These are phyloP conservation scores for Chiridota heheva DNA, from an alignment of 35 echinoderm and acorn worm species.

Conservation along the genomic window DNA sequence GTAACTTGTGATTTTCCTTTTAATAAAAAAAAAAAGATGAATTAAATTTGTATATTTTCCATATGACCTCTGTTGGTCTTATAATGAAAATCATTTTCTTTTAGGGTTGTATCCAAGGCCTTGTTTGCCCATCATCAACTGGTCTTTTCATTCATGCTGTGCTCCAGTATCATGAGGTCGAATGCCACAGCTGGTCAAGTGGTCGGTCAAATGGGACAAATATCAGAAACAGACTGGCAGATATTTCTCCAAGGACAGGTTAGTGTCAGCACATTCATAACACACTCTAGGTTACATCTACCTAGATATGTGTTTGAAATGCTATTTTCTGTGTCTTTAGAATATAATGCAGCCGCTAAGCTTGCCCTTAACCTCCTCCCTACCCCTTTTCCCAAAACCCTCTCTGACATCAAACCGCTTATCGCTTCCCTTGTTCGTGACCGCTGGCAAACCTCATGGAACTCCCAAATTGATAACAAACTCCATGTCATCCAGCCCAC, in stretches of 20 bases:
- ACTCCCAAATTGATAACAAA: no score
- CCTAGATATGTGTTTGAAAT: neutral
- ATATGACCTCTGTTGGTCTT: neutral
- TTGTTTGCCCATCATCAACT: conserved; percentile 93
- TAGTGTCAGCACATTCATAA: neutral
- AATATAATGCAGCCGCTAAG: no score
- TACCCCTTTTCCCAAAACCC: no score
- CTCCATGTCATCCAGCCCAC: no score
- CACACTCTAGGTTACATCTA: neutral
- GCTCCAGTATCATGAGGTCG: conserved; percentile 92
- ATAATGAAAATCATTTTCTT: neutral
- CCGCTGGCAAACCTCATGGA: no score
- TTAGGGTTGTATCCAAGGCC: conserved; percentile 90
- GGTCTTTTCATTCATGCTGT: conserved; percentile 96
- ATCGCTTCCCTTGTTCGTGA: no score
- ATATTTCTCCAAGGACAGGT: conserved; percentile 87
- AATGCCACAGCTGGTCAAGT: conserved; percentile 58
- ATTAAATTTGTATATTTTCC: neutral
- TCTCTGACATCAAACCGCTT: no score
- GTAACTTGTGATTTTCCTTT: no score
- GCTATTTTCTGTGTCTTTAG: no score
- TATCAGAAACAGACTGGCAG: conserved; percentile 55
- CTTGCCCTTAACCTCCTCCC: no score
- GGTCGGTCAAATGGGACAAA: conserved; percentile 50
- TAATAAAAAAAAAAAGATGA: neutral